A percentile compares a stretch with the other conserved stretches of the same genome.
These are phyloP conservation scores for Drosophila ananassae DNA, from an alignment of 1,140 invertebrate species.

Conservation along the genomic window DNA sequence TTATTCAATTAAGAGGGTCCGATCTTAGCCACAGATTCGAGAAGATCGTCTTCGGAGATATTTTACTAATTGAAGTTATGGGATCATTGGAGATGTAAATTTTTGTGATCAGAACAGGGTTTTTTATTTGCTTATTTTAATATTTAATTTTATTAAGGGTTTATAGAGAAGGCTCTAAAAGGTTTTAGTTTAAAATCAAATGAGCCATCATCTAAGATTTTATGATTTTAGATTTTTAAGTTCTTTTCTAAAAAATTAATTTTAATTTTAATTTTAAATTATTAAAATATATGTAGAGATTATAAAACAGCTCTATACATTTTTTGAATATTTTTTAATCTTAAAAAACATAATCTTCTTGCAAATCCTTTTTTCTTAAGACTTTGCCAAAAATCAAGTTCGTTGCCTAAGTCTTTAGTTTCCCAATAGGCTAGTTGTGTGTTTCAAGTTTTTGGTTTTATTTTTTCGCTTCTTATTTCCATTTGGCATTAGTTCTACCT, in stretches of 20 bases:
- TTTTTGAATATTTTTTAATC: background rate
- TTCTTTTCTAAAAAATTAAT: too few species aligned
- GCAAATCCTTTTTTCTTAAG: background rate
- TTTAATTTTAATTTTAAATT: background rate
- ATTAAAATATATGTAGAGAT: background rate
- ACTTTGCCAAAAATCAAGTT: conserved; percentile 19
- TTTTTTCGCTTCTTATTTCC: conserved; percentile 19
- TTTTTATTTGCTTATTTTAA: too few species aligned
- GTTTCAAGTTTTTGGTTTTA: conserved; percentile 7
- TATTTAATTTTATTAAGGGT: too few species aligned
- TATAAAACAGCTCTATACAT: background rate
- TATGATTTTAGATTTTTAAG: too few species aligned
- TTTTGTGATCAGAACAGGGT: background rate
- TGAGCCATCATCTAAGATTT: too few species aligned
- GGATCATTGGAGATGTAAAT: background rate
- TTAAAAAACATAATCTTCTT: background rate
- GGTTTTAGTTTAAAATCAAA: too few species aligned
- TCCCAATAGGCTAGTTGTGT: conserved; percentile 33
- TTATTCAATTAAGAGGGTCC: conserved; percentile 28
- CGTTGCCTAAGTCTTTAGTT: conserved; percentile 58
- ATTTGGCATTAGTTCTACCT: conserved; percentile 75
- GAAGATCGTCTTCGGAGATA: conserved; percentile 3
- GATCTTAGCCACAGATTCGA: background rate
- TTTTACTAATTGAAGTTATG: conserved; percentile 23
- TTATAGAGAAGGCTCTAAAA: too few species aligned